Evolutionary conservation across 1,140 invertebrate genomes (phyloP), one percentile per base, ranked within the genome.

Genomic region (Sesamia nonagrioides): DNA sequence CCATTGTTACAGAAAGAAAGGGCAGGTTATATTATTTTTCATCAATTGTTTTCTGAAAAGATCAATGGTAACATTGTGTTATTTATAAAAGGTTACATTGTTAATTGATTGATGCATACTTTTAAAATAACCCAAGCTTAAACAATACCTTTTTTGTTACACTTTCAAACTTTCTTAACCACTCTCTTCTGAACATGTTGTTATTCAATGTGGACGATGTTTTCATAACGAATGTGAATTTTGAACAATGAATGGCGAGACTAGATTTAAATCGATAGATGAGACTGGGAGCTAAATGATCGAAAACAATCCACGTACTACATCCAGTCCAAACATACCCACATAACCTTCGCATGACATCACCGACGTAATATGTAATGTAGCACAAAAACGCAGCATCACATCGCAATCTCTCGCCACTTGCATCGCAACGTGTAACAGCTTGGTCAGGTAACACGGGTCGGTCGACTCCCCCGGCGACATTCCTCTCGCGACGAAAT

Each of bases 401-500:
- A 21, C 68, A 9, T 50, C 73, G 58, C 73, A 75, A 42, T 60
- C 73, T 66, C 74, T 54, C 45, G 40, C 27, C 74, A 77, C 74
- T 77, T 68, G 74, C 56, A 77, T 52, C 60, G 48, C 13, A 58
- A 40, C 56, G 52, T 72, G 48, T 61, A 58, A 60, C 54, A 60
- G 72, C 72, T 68, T 21, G 72, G 72, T 60, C 60, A 77, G 74
- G 74, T 77, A 66, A 68, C 74, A 68, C 60, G 74, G 61, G 48
- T 68, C 68, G 68, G 68, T 27, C 61, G 74, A 77, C 45, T 58
- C 58, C 58, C 58, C 71, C 58, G 60, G 77, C 42, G 77, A 68
- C 77, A 79, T 79, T 79, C 77, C 77, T 48, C 48, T 61, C 71
- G 71, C 45, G 63, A 79, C 69, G 77, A 79, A 79, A 79, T 79